Conservation (phyloP, 1,140 invertebrate species). For the Dendrolimus kikuchii region DNA sequence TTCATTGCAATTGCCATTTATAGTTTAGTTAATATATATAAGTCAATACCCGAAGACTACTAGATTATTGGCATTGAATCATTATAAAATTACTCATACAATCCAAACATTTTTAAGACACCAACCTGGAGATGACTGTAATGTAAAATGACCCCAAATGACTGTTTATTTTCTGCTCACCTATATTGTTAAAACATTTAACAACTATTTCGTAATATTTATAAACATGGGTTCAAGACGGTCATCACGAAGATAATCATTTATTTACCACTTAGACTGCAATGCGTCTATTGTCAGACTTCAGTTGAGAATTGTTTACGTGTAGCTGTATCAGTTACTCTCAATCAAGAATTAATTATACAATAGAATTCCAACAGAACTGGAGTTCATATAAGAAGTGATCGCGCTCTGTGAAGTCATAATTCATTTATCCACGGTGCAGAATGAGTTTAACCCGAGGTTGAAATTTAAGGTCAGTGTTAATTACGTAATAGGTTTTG, state of each 20-base stretch:
- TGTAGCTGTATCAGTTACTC: constrained; percentile 10
- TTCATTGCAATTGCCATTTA: too few relatives aligned
- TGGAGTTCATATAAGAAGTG: constrained; percentile 16
- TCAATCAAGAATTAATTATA: constrained; percentile 2
- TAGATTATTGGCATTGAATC: too few relatives aligned
- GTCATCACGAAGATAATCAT: constrained; percentile 13
- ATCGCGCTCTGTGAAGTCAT: constrained; percentile 17
- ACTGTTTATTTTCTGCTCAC: not conserved
- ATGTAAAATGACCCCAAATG: constrained; percentile 3
- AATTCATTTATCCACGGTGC: constrained; percentile 7
- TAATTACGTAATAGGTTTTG: constrained; percentile 2
- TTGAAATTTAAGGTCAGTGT: constrained; percentile 14
- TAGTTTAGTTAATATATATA: too few relatives aligned
- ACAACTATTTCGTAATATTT: constrained; percentile 25
- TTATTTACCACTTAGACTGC: constrained; percentile 3
- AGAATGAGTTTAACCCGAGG: constrained; percentile 14
- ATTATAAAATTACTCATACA: too few relatives aligned
- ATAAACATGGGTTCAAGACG: constrained; percentile 23
- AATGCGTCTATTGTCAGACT: too few relatives aligned
- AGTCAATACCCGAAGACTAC: too few relatives aligned
- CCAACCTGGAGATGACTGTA: constrained; percentile 1
- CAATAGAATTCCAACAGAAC: constrained; percentile 7
- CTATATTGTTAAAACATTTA: constrained; percentile 13
- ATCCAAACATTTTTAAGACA: not conserved
- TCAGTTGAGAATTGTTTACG: too few relatives aligned